Evolutionary conservation across 2,113 vertebrate species (phyloP), one percentile per base, ranked within the genome.

Genomic region (Notothenia coriiceps): DNA sequence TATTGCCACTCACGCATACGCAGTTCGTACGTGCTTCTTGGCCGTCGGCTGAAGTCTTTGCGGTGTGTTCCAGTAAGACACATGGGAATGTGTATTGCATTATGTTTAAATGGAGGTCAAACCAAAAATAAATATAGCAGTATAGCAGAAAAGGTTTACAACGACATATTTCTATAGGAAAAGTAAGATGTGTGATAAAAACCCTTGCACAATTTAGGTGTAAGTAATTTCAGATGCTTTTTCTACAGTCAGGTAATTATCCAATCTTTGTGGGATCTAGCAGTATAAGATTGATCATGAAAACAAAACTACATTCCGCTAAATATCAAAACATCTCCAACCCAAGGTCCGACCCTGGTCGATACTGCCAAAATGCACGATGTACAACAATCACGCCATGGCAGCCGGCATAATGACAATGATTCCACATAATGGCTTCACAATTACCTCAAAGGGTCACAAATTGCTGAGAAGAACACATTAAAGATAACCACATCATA

Each of bases 401-500:
- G 55, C 70, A 73, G 79, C 61, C 61, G 11, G 66, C 59, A 44
- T 80, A 80, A 87, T 72, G 71, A 83, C 56, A 77, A 64, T 11
- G 67, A 85, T 74, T 25, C 60, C 54, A 70, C 44, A 61, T 84
- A 86, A 91, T 77, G 76, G 68, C 73, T 70, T 74, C 13, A 80
- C 80, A 79, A 84, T 87, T 88, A 86, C 70, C 80, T 89, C 66
- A 35, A 25, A 87, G 86, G 89, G 87, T 86, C 79, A 85, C 70
- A 59, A 62, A 78, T 62, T 17, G 77, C 80, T 14, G 65, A 79
- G 65, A 61, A 12, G 73, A 84, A 74, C 63, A 68, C 72, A 90
- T 87, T 87, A 84, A 79, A 84, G 33, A 62, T 77, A 80, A 71
- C 82, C 65, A 43, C 78, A 85, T 57, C 54, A 75, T 77, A 83